Conservation (phyloP, 2,888 invertebrate genomes). For the Mamestra brassicae region DNA sequence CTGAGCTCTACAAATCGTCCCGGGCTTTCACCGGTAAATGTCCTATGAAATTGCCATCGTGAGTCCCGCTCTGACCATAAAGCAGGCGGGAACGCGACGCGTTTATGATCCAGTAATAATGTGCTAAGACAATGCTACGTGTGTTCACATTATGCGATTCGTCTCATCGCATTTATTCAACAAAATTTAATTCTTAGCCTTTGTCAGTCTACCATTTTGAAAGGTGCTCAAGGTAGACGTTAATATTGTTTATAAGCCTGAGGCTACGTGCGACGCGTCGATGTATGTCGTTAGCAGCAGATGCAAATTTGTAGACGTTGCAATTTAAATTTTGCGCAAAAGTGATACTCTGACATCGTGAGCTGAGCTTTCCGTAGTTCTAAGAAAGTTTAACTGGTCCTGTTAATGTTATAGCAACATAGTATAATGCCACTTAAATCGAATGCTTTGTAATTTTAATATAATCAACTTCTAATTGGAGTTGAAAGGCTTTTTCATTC, state of each 20-base stretch:
- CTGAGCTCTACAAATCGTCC: slow-evolving; percentile 82
- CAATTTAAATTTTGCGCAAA: slow-evolving; percentile 68
- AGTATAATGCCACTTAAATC: slow-evolving; percentile 63
- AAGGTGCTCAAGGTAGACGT: slow-evolving; percentile 68
- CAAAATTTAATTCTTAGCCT: slow-evolving; percentile 41
- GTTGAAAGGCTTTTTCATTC: slow-evolving; percentile 47
- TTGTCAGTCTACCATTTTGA: slow-evolving; percentile 61
- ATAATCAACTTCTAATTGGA: slow-evolving; percentile 60
- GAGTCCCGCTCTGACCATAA: slow-evolving; percentile 86
- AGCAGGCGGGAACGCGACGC: slow-evolving; percentile 82
- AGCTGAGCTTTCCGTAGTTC: slow-evolving; percentile 66
- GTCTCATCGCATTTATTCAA: slow-evolving; percentile 45
- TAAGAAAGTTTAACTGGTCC: slow-evolving; percentile 67
- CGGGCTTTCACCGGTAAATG: slow-evolving; percentile 83
- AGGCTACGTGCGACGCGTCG: slow-evolving; percentile 70
- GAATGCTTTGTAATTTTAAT: slow-evolving; percentile 72
- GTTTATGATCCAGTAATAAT: slow-evolving; percentile 86
- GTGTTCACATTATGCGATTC: slow-evolving; percentile 56
- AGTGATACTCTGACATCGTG: slow-evolving; percentile 67
- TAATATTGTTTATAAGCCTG: slow-evolving; percentile 73
- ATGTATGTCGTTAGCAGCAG: slow-evolving; percentile 70
- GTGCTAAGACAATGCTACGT: slow-evolving; percentile 77
- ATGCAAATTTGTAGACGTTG: slow-evolving; percentile 73
- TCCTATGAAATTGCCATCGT: slow-evolving; percentile 88
- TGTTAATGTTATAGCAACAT: slow-evolving; percentile 66